A percentile compares a stretch with the other conserved stretches of the same genome.
Evolutionary conservation across 2,888 invertebrate genomes (phyloP).

Genomic region (Himalopsyche tibetana): DNA sequence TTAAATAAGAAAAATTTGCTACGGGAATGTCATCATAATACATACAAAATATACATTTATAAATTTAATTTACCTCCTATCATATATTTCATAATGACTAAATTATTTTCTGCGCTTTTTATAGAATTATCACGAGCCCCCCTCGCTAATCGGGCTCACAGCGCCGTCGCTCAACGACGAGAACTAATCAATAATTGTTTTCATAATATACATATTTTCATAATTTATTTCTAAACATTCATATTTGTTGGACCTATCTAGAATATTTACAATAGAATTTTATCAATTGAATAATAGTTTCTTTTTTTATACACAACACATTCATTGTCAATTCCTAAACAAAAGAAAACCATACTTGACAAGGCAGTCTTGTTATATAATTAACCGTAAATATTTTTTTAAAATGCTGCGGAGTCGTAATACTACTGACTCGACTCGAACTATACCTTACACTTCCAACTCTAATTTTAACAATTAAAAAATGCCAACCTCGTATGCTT

Average conservation of each 20-base stretch:
- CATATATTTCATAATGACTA: constrained; percentile 27
- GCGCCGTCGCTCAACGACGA: background rate
- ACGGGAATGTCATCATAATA: constrained; percentile 1
- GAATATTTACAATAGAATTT: constrained; percentile 16
- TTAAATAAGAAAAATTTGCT: background rate
- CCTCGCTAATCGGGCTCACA: background rate
- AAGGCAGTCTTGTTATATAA: background rate
- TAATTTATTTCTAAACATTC: background rate
- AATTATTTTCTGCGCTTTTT: constrained; percentile 20
- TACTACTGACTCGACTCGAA: too few species aligned
- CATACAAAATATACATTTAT: constrained; percentile 2
- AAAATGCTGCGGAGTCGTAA: too few species aligned
- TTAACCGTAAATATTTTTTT: too few species aligned
- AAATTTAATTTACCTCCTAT: constrained; percentile 5
- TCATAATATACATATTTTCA: background rate
- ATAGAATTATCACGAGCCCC: constrained; percentile 8
- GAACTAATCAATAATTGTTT: constrained; percentile 1
- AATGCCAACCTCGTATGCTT: too few species aligned
- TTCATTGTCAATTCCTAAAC: constrained; percentile 8
- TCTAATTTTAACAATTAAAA: too few species aligned
- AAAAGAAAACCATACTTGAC: constrained; percentile 1
- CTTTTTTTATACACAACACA: background rate
- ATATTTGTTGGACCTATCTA: constrained; percentile 34
- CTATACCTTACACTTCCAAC: too few species aligned
- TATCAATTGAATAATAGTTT: constrained; percentile 21